A percentile compares a stretch with the other conserved stretches of the same genome.
phyloP scores from a whole-genome alignment of 2,113 vertebrate genomes.

The Trematomus loennbergii region DNA sequence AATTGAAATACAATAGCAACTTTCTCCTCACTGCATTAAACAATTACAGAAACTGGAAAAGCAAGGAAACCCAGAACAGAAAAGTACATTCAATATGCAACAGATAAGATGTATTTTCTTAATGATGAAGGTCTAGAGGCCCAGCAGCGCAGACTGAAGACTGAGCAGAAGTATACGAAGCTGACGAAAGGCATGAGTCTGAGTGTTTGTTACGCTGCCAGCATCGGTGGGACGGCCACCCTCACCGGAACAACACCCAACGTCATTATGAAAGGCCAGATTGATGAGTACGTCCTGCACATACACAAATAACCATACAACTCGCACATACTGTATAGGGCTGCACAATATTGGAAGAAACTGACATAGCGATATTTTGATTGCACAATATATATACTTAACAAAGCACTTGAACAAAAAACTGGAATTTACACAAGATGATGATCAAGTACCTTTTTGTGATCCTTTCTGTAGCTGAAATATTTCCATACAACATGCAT shows the following conservation, averaged over 20 bases:
- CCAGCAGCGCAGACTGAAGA: neutral
- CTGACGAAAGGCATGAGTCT: slow-evolving; percentile 87
- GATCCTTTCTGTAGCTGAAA: too few species aligned
- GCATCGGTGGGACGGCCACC: slow-evolving; percentile 69
- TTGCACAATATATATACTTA: too few species aligned
- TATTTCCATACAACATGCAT: too few species aligned
- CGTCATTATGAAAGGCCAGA: slow-evolving; percentile 89
- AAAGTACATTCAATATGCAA: too few species aligned
- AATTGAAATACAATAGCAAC: neutral
- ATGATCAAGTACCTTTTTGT: too few species aligned
- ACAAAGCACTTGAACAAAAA: too few species aligned
- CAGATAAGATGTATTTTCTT: neutral
- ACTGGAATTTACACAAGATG: too few species aligned
- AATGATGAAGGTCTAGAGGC: slow-evolving; percentile 24
- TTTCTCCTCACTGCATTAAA: neutral
- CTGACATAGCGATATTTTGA: too few species aligned
- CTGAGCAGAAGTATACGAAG: slow-evolving; percentile 66
- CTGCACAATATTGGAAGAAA: too few species aligned
- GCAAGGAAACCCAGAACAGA: neutral
- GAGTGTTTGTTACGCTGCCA: slow-evolving; percentile 86
- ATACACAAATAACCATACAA: neutral
- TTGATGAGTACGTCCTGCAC: slow-evolving; percentile 80
- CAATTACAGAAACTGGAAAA: neutral
- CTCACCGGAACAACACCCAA: slow-evolving; percentile 89
- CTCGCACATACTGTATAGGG: too few species aligned